Conservation (phyloP, 2,888 invertebrate genomes). For the Eristalis arbustorum region DNA sequence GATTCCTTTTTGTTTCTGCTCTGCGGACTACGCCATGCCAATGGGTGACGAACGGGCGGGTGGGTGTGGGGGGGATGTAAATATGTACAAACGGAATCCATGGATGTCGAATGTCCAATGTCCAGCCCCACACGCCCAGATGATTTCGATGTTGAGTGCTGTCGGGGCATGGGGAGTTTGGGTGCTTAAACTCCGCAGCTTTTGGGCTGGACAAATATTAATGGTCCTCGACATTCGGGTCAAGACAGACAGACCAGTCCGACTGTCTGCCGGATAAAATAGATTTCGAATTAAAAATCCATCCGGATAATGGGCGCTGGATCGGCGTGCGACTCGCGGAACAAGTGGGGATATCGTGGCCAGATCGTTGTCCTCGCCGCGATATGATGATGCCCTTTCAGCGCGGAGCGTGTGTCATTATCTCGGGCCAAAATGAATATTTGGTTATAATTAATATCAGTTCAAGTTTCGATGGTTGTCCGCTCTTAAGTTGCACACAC, state of each 20-base stretch:
- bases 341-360: not conserved
- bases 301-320: conserved; percentile 14
- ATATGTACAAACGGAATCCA: conserved; percentile 36
- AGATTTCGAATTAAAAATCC: conserved; percentile 50
- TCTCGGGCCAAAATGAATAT: conserved; percentile 52
- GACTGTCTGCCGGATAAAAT: conserved; percentile 37
- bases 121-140: conserved; percentile 24
- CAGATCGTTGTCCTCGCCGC: conserved; percentile 3
- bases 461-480: conserved; percentile 32
- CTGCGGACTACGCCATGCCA: conserved; percentile 1
- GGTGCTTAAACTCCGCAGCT: conserved; percentile 1
- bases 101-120: no score
- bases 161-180: conserved; percentile 12
- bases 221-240: conserved; percentile 34
- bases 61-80: not conserved
- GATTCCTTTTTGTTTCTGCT: conserved; percentile 1
- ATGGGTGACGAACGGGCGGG: not conserved
- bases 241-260: conserved; percentile 34
- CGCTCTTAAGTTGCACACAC: conserved; percentile 10
- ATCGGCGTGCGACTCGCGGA: not conserved
- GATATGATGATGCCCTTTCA: not conserved
- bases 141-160: conserved; percentile 31
- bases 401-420: conserved; percentile 25
- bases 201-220: conserved; percentile 48
- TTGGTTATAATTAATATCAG: conserved; percentile 62